Base-by-base conservation (phyloP, 2,888 invertebrate genomes). In the Zygothrica quintamaculata region DNA sequence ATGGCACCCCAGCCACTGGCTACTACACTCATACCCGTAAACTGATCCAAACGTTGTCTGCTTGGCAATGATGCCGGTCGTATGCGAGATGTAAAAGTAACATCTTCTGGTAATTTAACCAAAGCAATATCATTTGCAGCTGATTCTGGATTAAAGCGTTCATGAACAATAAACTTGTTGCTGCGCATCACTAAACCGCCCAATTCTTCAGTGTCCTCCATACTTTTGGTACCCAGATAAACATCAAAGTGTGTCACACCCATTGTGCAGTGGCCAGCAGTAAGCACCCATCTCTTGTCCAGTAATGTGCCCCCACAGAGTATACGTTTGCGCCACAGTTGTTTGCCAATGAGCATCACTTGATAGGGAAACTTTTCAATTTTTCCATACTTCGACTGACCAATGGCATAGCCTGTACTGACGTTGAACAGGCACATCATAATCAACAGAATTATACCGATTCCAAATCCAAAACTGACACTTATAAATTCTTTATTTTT, bases 301-400 rank as follows among this genome's bases (percentile, higher is more conserved):
- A 91, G 67, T 62, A 91, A 33, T 0, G 90, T 91, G 31, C 91
- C 91, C 3, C 91, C 91, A 34, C 91, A 91, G 3, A 91, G 81
- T n/a, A 89, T 87, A 12, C 89, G 85, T 18, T 84, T 88, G 59
- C 87, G 85, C 88, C 88, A 89, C 62, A 88, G 52, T 34, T 89
- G 87, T 46, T 90, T 90, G 22, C 90, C 91, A n/a, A 91, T 89
- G 39, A 90, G 74, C 90, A 90, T 90, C 51, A 89, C 91, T 77
- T 90, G 90, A 53, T 90, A 90, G 51, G 90, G 91, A 42, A 90
- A 90, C 53, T 84, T 88, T 61, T 89, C 89, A 1, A 89, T 88
- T 12, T 73, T 78, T 5, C 90, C 89, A 60, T 79, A 89, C 57
- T 90, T 90, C 7, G 85, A 77, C 42, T 89, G 88, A 6, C 90